Base-by-base conservation (phyloP, 2,888 invertebrate genomes). In the Xestia sexstrigata region DNA sequence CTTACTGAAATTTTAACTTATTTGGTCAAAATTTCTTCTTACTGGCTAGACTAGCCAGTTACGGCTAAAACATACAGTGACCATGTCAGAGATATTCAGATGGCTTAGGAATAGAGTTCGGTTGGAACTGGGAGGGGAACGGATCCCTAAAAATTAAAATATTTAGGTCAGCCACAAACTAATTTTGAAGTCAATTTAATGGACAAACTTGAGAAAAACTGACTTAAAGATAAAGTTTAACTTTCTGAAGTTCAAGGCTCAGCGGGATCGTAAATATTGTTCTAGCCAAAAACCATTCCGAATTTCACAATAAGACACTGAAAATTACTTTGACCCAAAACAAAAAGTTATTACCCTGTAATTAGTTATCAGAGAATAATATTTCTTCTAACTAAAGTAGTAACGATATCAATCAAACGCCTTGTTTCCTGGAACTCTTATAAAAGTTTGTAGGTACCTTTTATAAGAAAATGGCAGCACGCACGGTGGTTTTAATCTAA, bases 361-460 rank as follows among this genome's bases (percentile, higher is more conserved):
- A 74, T 80, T 60, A 68, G 45, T 60, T 66, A 81, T 49, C n/a
- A 70, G 55, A 35, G 5, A 81, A 42, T 47, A 60, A 70, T 66
- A 55, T 58, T 58, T 65, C 23, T 70, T n/a, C 13, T 23, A 65
- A 62, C 60, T 30, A 69, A 75, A 63, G 71, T 45, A 42, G 39
- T 73, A 45, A 65, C 65, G 67, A 77, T 76, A 76, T 60, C 47
- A 74, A 81, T 78, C 69, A 73, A 89, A 86, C 62, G 84, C 79
- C 60, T 35, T 74, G 63, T 82, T 85, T 75, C 74, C 72, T 74
- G 63, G 62, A 67, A 55, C 60, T 70, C 13, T 74, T 60, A 35
- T 66, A 47, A 39, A 76, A 73, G n/a, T 63, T 77, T 15, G 30
- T 42, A 11, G 42, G 42, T 83, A 35, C 23, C 13, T 76, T 45